Evolutionary conservation across 1,140 invertebrate species (phyloP).

Genomic region (Acromyrmex heyeri): DNA sequence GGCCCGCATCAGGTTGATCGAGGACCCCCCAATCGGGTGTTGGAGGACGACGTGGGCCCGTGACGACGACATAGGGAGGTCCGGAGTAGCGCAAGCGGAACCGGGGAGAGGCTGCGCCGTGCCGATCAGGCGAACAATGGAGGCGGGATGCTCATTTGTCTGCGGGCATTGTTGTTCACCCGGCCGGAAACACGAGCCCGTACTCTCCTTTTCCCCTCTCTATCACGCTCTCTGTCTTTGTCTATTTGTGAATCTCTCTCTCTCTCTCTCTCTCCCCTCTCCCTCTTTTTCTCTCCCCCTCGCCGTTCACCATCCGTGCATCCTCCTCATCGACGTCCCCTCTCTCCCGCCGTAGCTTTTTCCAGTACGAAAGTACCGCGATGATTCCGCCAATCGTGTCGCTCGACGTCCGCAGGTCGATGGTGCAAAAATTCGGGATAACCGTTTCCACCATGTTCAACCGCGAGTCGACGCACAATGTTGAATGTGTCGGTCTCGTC

Average conservation of each 20-base stretch:
- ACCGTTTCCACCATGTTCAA: constrained; percentile 61
- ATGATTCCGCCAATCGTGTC: constrained; percentile 63
- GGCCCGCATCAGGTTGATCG: constrained; percentile 85
- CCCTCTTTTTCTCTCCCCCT: background rate
- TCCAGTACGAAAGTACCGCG: constrained; percentile 59
- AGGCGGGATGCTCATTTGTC: constrained; percentile 87
- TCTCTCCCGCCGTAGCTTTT: constrained; percentile 38
- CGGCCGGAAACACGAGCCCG: constrained; percentile 85
- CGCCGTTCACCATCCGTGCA: constrained; percentile 42
- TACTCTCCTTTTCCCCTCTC: constrained; percentile 71
- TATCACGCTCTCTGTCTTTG: constrained; percentile 64
- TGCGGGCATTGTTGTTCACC: constrained; percentile 85
- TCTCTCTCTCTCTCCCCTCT: constrained; percentile 33
- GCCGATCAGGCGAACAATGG: constrained; percentile 85
- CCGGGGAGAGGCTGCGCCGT: constrained; percentile 77
- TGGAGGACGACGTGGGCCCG: constrained; percentile 59
- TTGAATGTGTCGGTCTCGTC: constrained; percentile 55
- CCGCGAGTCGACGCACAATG: constrained; percentile 60
- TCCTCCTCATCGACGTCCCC: constrained; percentile 47
- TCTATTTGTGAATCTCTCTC: constrained; percentile 38
- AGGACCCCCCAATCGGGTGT: constrained; percentile 82
- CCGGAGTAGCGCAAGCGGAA: constrained; percentile 67
- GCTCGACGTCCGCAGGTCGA: constrained; percentile 59
- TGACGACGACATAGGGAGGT: constrained; percentile 64
- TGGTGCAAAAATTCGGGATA: constrained; percentile 63